A percentile compares a stretch with the other conserved stretches of the same genome.
Evolutionary conservation across 2,113 vertebrate species (phyloP).

Genomic region (Girardinichthys multiradiatus): DNA sequence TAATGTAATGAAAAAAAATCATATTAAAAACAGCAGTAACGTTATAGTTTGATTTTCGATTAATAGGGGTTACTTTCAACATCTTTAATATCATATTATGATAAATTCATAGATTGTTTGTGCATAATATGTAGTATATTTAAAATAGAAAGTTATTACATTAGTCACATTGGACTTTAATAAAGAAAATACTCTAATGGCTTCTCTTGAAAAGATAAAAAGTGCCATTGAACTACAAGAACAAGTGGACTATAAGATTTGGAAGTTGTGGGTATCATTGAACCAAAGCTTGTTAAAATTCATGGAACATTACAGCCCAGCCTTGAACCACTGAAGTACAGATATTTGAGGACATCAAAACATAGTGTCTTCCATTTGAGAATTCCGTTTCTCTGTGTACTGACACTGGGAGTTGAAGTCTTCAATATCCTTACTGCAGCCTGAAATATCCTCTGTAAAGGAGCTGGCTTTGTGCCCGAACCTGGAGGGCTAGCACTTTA

Average conservation of each 20-base stretch:
- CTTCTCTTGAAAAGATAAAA: constrained; percentile 15
- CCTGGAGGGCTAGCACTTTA: constrained; percentile 15
- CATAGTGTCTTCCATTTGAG: constrained; percentile 4
- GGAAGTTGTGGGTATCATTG: constrained; percentile 9
- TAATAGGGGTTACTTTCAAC: too few relatives aligned
- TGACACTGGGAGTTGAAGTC: constrained; percentile 16
- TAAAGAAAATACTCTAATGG: constrained; percentile 1
- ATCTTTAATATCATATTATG: background rate
- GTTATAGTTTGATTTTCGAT: too few relatives aligned
- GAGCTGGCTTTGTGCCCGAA: constrained; percentile 23
- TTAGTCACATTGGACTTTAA: background rate
- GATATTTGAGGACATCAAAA: constrained; percentile 36
- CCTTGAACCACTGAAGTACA: constrained; percentile 31
- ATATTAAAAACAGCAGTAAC: too few relatives aligned
- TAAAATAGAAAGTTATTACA: background rate
- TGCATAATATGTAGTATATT: background rate
- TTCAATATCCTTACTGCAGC: constrained; percentile 17
- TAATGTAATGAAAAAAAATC: too few relatives aligned
- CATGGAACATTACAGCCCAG: constrained; percentile 27
- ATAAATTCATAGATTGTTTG: background rate
- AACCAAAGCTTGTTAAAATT: constrained; percentile 42
- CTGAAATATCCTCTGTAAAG: constrained; percentile 38
- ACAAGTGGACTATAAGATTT: constrained; percentile 7
- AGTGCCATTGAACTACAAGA: background rate
- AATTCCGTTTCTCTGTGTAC: constrained; percentile 13